Evolutionary conservation across 2,888 invertebrate species (phyloP), one percentile per base, ranked within the genome.

Genomic region (Archaeoteleia sp.): DNA sequence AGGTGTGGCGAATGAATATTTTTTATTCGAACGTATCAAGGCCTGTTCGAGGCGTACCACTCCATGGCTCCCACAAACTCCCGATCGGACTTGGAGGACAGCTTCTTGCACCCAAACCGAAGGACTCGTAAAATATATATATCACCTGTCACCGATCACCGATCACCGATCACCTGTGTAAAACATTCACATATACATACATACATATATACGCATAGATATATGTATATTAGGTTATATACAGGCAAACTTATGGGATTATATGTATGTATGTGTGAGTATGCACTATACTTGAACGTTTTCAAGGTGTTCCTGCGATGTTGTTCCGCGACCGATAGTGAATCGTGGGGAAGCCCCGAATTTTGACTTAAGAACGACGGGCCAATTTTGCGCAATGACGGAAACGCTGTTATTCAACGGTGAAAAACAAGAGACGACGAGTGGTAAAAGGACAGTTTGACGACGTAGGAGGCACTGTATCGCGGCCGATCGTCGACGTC

Each of bases 401-500:
- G 39, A 55, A 45, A 14, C 14, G 32, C 30, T 25, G 15, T 23
- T 9, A 13, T 13, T 23, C 34, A 7, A 1, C 1, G 5, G 14
- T 12, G 34, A 6, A n/a, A 30, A 14, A n/a, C 35, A 42, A 25
- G 49, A 27, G 42, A 15, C 46, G 37, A 42, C 48, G 53, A 29
- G 53, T 49, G 39, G 39, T 48, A 65, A 54, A 49, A 62, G 32
- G 54, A 42, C 53, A 55, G 63, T 61, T 57, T 43, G 58, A 49
- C 68, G 60, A 63, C 63, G 68, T 68, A 54, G 54, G 73, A 58
- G 71, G 66, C 65, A 69, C 71, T 67, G 70, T 69, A 69, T 58
- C 67, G 63, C 60, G 63, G 68, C 58, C 46, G 71, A 75, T 73
- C 72, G 77, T 77, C 78, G 77, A 77, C 76, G 70, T 70, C 61